A percentile compares a stretch with the other conserved stretches of the same genome.
phyloP scores from a whole-genome alignment of 2,888 invertebrate species.

The Lottia gigantea region DNA sequence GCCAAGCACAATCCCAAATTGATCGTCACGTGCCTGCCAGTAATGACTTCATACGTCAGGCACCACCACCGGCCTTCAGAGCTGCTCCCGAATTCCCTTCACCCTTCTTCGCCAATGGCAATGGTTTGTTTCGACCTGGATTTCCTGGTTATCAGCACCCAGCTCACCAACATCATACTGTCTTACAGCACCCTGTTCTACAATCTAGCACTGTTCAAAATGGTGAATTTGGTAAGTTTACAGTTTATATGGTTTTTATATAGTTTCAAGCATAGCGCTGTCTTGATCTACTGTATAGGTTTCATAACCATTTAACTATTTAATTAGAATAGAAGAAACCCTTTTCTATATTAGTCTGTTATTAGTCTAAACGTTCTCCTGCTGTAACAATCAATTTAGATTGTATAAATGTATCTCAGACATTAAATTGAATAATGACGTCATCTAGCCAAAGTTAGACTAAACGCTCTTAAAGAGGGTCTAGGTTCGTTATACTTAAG shows the following conservation, averaged over 20 bases:
- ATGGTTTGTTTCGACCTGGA: slow-evolving; percentile 65
- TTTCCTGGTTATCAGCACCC: slow-evolving; percentile 62
- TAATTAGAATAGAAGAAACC: too few species aligned
- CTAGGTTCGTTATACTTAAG: too few species aligned
- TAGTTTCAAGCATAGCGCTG: too few species aligned
- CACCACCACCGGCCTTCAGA: slow-evolving; percentile 56
- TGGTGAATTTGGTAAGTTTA: slow-evolving; percentile 47
- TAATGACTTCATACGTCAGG: slow-evolving; percentile 56
- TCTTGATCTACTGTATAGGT: too few species aligned
- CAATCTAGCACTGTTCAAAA: slow-evolving; percentile 56
- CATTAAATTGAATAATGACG: too few species aligned
- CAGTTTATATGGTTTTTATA: background rate
- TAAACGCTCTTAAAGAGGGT: too few species aligned
- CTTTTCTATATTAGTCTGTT: too few species aligned
- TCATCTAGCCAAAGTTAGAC: too few species aligned
- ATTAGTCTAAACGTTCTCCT: too few species aligned
- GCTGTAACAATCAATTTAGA: too few species aligned
- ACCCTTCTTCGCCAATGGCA: slow-evolving; percentile 64
- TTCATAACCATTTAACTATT: too few species aligned
- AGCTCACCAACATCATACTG: slow-evolving; percentile 58
- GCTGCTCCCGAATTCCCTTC: slow-evolving; percentile 63
- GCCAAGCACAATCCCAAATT: slow-evolving; percentile 20
- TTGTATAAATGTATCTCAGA: too few species aligned
- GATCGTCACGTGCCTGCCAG: slow-evolving; percentile 32
- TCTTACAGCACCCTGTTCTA: slow-evolving; percentile 53